Evolutionary conservation across 2,113 vertebrate genomes (phyloP).

Genomic region (Todiramphus chloris): DNA sequence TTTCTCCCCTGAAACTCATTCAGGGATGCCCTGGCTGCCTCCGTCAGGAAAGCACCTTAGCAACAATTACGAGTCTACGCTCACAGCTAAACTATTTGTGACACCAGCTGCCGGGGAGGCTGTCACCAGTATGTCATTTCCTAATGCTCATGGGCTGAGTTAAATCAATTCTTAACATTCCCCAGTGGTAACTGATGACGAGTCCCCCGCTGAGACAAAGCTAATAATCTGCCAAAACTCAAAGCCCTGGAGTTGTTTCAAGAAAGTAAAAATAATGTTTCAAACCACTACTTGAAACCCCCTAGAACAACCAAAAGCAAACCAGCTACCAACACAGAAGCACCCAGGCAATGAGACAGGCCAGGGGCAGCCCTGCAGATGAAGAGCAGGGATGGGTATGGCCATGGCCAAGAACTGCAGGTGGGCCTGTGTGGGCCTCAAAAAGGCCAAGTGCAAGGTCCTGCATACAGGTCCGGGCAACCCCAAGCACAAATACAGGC

Average conservation of each 20-base stretch:
- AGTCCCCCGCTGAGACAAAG: slow-evolving; percentile 6
- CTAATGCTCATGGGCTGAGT: slow-evolving; percentile 2
- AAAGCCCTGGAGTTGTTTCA: background rate
- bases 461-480: background rate
- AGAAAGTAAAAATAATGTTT: background rate
- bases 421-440: background rate
- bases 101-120: slow-evolving; percentile 14
- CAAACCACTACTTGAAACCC: background rate
- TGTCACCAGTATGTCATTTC: slow-evolving; percentile 45
- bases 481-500: background rate
- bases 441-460: background rate
- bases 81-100: slow-evolving; percentile 39
- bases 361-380: background rate
- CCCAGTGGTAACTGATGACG: background rate
- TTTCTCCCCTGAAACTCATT: background rate
- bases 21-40: background rate
- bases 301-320: background rate
- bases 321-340: background rate
- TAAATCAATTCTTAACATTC: background rate
- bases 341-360: accelerated
- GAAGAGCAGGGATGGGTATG: accelerated
- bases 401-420: background rate
- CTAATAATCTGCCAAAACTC: slow-evolving; percentile 24
- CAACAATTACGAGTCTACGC: background rate
- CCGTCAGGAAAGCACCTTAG: background rate